A percentile compares a stretch with the other conserved stretches of the same genome.
Evolutionary conservation across 2,888 invertebrate species (phyloP).

Genomic region (Diloba caeruleocephala): DNA sequence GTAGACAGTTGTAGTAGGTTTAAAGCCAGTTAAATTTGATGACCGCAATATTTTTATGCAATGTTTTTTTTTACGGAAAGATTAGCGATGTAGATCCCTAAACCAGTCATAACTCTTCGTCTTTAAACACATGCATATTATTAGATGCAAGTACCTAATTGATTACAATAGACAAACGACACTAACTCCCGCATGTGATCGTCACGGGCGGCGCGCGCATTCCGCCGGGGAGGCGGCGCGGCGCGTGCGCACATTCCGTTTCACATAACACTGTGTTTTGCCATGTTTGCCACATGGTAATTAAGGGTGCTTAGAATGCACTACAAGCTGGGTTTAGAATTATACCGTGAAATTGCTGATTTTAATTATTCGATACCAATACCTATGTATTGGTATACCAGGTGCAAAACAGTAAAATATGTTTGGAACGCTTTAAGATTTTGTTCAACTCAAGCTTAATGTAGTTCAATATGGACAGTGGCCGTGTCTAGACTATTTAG

Average conservation of each 20-base stretch:
- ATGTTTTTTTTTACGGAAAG: no score
- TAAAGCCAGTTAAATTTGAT: no score
- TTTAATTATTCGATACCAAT: no score
- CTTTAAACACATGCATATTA: conserved; percentile 35
- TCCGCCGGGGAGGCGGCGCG: conserved; percentile 79
- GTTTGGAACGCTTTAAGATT: no score
- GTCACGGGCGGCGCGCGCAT: conserved; percentile 65
- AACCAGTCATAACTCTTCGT: conserved; percentile 1
- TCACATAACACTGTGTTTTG: conserved; percentile 75
- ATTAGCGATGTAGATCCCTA: background rate
- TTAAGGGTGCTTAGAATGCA: conserved; percentile 46
- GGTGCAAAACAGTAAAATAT: no score
- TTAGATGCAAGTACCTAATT: conserved; percentile 44
- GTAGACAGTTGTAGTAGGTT: no score
- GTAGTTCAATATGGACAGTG: no score
- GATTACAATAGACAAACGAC: conserved; percentile 48
- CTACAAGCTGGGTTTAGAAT: conserved; percentile 23
- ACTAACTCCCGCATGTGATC: conserved; percentile 54
- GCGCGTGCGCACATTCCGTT: conserved; percentile 82
- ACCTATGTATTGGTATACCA: no score
- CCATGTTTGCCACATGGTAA: conserved; percentile 65
- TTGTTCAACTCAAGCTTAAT: no score
- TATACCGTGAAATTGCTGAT: background rate
- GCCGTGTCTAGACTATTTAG: no score
- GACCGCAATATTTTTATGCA: no score